Evolutionary conservation across 2,888 invertebrate species (phyloP), one percentile per base, ranked within the genome.

Genomic region (Dicyrtomina minuta): DNA sequence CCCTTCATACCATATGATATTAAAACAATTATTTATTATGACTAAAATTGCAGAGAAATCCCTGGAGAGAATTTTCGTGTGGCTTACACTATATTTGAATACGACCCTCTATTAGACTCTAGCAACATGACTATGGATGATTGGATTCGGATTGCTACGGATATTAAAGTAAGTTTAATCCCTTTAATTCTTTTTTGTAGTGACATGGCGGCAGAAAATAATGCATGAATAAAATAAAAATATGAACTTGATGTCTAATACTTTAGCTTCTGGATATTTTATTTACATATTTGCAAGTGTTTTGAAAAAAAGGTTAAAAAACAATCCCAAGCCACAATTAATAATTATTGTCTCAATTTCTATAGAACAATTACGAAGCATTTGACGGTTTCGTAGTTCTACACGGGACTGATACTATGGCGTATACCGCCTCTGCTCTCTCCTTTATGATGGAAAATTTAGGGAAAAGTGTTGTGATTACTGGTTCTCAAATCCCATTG

Each of bases 371-470:
- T 46, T 93, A 93, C 78, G 86, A 89, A 75, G 82, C 87, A 53
- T 97, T 89, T 80, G 94, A 97, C 80, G 96, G 96, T 0, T 98
- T 98, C 80, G 93, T 98, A 0, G 87, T 98, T 1, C 86, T 98
- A 0, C 97, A 98, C 81, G 98, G 98, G 0, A 98, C 83, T 85
- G 70, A 98, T 81, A 98, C 98, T 0, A 84, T 98, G 77, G 89
- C 93, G 6, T 98, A 96, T 82, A 96, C 97, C 0, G 94, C 98
- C 0, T 96, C 96, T 0, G 96, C 96, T 0, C 83, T 98, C 0
- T 96, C 96, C 0, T 98, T 96, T 81, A 96, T 98, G 93, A 86
- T 97, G 80, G 95, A 97, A 81, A 91, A 95, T 79, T 87, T 98
- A 1, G 93, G 93, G 15, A 98, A 98, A 82, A 89, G 93, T 6